Evolutionary conservation across 2,888 invertebrate genomes (phyloP).

Genomic region (Cetonia aurata): DNA sequence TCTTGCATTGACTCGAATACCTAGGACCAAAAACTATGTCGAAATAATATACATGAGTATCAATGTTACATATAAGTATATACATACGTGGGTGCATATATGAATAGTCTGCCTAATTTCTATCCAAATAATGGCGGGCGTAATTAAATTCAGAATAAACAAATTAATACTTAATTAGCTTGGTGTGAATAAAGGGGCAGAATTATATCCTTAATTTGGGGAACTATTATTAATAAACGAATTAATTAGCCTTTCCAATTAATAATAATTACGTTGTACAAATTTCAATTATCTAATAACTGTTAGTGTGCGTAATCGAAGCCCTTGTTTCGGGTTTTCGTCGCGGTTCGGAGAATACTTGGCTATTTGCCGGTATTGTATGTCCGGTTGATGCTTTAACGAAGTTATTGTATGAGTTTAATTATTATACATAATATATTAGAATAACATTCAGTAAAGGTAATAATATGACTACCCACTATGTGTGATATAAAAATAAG

Average conservation of each 20-base stretch:
- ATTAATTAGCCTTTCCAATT: slow-evolving; percentile 21
- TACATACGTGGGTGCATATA: not conserved
- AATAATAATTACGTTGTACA: slow-evolving; percentile 7
- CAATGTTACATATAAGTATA: not conserved
- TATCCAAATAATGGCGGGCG: slow-evolving; percentile 2
- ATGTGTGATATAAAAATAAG: no score
- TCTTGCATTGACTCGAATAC: not conserved
- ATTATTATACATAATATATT: no score
- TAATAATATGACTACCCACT: no score
- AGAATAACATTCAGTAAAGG: no score
- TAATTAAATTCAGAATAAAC: slow-evolving; percentile 4
- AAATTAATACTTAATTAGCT: slow-evolving; percentile 8
- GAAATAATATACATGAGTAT: no score
- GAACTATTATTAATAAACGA: slow-evolving; percentile 10
- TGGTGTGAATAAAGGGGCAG: not conserved
- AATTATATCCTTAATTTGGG: slow-evolving; percentile 3
- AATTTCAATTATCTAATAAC: slow-evolving; percentile 20
- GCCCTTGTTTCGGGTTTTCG: not conserved
- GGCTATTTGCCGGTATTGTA: no score
- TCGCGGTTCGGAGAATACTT: no score
- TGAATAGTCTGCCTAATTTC: not conserved
- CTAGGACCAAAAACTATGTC: no score
- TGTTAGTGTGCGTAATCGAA: slow-evolving; percentile 1
- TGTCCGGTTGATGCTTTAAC: no score
- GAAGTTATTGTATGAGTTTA: no score